Conservation (phyloP, 2,888 invertebrate species). For the Volucella inanis region DNA sequence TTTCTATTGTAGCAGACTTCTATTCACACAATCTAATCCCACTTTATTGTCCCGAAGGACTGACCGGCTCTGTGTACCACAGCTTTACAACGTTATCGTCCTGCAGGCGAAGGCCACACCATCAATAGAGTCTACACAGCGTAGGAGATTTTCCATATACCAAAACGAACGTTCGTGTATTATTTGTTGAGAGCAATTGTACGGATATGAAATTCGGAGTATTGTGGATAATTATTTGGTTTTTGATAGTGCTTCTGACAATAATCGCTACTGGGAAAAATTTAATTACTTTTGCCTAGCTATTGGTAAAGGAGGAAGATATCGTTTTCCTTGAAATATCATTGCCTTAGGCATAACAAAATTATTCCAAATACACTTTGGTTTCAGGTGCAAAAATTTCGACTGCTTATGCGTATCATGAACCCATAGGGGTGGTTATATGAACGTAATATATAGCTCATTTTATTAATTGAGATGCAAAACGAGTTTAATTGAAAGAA, state of each 20-base stretch:
- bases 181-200: slow-evolving; percentile 27
- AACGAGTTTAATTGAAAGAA: too few species aligned
- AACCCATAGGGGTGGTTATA: too few species aligned
- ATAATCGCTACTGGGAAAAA: not conserved
- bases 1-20: slow-evolving; percentile 30
- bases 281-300: too few species aligned
- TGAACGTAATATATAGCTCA: too few species aligned
- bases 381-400: too few species aligned
- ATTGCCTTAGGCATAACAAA: too few species aligned
- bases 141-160: not conserved
- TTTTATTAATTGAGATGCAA: too few species aligned
- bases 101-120: slow-evolving; percentile 5
- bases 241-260: slow-evolving; percentile 19
- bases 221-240: slow-evolving; percentile 30
- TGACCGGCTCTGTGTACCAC: slow-evolving; percentile 5
- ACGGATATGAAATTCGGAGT: not conserved
- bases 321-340: too few species aligned
- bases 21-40: slow-evolving; percentile 54
- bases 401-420: too few species aligned
- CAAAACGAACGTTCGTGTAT: not conserved
- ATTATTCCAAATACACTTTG: too few species aligned
- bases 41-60: slow-evolving; percentile 34
- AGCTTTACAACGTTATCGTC: slow-evolving; percentile 19
- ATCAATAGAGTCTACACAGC: slow-evolving; percentile 15
- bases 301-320: too few species aligned